Evolutionary conservation across 2,888 invertebrate genomes (phyloP).

Genomic region (Xanthia icteritia): DNA sequence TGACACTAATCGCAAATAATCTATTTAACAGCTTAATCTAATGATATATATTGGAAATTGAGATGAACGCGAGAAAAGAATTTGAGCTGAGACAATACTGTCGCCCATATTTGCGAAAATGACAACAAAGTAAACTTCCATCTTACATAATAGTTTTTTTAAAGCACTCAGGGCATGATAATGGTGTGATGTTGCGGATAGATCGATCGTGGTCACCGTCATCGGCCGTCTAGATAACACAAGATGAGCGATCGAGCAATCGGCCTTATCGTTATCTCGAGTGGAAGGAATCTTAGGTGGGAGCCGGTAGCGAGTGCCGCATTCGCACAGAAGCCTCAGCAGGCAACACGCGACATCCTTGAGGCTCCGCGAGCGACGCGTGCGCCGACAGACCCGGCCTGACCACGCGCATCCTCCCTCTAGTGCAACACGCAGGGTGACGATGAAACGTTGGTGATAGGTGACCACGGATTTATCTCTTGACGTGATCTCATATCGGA

Average conservation of each 20-base stretch:
- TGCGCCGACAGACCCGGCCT: conserved; percentile 70
- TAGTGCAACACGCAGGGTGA: conserved; percentile 80
- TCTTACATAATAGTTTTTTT: conserved; percentile 73
- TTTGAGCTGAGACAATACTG: neutral
- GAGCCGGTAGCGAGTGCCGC: conserved; percentile 78
- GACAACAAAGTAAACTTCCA: conserved; percentile 6
- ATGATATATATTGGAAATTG: neutral
- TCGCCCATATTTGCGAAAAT: conserved; percentile 4
- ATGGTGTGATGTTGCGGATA: conserved; percentile 71
- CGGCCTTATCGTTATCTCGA: conserved; percentile 87
- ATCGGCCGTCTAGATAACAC: conserved; percentile 80
- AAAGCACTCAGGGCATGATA: conserved; percentile 63
- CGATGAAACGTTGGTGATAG: conserved; percentile 85
- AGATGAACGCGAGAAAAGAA: conserved; percentile 1
- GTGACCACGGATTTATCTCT: conserved; percentile 76
- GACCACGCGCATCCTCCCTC: conserved; percentile 77
- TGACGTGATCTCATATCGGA: conserved; percentile 84
- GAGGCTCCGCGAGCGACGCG: conserved; percentile 76
- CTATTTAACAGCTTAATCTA: neutral
- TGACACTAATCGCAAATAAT: conserved; percentile 1
- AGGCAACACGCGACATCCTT: conserved; percentile 87
- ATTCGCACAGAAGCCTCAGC: conserved; percentile 89
- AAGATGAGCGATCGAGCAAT: conserved; percentile 85
- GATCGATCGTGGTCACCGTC: conserved; percentile 83
- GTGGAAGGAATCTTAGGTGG: conserved; percentile 86